Base-by-base conservation (phyloP, 1,140 invertebrate genomes). In the Meloidogyne exigua region DNA sequence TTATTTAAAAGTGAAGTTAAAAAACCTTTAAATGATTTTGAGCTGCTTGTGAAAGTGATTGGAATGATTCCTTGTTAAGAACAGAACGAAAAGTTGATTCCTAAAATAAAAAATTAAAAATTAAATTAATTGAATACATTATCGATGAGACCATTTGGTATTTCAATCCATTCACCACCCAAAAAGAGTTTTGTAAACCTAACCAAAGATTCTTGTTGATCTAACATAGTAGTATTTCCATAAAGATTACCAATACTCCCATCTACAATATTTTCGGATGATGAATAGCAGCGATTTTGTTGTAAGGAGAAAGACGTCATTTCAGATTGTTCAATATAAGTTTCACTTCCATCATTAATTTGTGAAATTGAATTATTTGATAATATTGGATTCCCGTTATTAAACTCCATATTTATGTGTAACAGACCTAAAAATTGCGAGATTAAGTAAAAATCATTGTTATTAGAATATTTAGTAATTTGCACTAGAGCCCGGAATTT, bases 1-100 rank as follows among this genome's bases (percentile, higher is more conserved):
- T 23, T 77, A 25, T 79, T 25, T 66, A 75, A 63, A 68, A 25
- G 36, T 79, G n/a, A 21, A 65, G 5, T 71, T 23, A 4, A 28
- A 49, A 63, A 63, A 79, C 77, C 73, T 32, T 68, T 63, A 79
- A 49, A 36, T 80, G 78, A 42, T 63, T 49, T 11, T 67, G 36
- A 32, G 78, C 64, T n/a, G 78, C n/a, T 28, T 79, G 32, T 28
- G 77, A 80, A 42, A 79, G 78, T 66, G 78, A 79, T 49, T 26
- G 68, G 74, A 71, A 79, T 4, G 76, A 18, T 49, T 66, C 62
- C 28, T 66, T 32, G 13, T 49, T 76, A 18, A 79, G 25, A 18
- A 76, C 77, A 21, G 23, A 63, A 13, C 77, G 78, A 78, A 79
- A 80, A 39, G 78, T 42, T 32, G 7, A 23, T 32, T 79, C 78